Percentiles rank a stretch among this genome's conserved stretches.
These are phyloP conservation scores for Eleutherodactylus coqui DNA, from an alignment of 2,797 vertebrate species.

Conservation along the genomic window DNA sequence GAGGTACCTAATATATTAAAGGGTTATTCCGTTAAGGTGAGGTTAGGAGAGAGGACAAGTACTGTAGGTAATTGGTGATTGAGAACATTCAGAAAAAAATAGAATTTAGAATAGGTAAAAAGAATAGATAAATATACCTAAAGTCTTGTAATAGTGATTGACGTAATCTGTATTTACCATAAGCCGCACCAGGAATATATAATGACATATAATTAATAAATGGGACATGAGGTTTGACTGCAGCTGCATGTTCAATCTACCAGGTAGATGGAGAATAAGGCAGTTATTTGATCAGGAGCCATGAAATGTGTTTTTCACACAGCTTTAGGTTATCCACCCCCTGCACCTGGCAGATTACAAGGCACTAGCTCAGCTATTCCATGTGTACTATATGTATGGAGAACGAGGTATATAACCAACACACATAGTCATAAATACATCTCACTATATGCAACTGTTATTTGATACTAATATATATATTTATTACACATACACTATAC, in stretches of 20 bases:
- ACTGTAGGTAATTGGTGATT: too few relatives aligned
- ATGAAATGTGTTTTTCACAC: constrained; percentile 55
- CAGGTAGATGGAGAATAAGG: constrained; percentile 31
- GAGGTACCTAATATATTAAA: too few relatives aligned
- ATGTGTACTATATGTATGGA: constrained; percentile 1
- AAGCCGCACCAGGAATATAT: neutral
- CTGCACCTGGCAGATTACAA: constrained; percentile 53
- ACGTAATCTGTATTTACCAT: neutral
- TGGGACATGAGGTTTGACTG: constrained; percentile 22
- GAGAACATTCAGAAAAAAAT: neutral
- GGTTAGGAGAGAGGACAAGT: too few relatives aligned
- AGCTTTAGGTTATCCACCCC: constrained; percentile 54
- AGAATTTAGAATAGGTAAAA: neutral
- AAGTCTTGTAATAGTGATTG: neutral
- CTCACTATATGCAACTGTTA: neutral
- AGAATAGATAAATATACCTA: neutral
- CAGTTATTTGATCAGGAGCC: constrained; percentile 52
- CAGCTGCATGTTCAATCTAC: constrained; percentile 17
- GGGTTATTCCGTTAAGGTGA: too few relatives aligned
- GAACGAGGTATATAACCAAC: neutral
- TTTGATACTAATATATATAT: neutral
- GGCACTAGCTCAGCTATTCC: constrained; percentile 49
- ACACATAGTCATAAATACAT: neutral
- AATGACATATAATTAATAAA: neutral
- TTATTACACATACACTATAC: neutral